phyloP scores from a whole-genome alignment of 2,797 vertebrate species.

The Chlorospingus flavigularis region DNA sequence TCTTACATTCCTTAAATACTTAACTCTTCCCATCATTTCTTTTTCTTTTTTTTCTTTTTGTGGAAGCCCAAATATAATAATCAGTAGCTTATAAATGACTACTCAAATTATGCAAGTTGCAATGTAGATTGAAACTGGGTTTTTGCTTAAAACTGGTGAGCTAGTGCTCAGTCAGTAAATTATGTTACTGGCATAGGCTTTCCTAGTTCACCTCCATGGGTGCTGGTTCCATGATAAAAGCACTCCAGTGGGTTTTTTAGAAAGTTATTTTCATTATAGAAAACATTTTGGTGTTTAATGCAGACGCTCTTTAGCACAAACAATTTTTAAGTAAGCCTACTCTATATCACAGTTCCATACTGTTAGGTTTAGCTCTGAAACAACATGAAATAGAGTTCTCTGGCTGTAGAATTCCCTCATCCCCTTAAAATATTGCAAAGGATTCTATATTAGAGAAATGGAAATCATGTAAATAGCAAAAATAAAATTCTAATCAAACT shows the following conservation, averaged over 20 bases:
- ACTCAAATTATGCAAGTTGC: background rate
- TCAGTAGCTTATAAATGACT: background rate
- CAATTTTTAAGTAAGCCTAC: background rate
- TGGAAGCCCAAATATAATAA: background rate
- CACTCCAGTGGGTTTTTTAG: background rate
- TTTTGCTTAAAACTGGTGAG: background rate
- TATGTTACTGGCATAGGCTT: background rate
- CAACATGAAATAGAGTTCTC: background rate
- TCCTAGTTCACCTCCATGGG: rapidly evolving
- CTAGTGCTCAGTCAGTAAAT: background rate
- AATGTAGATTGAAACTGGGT: background rate
- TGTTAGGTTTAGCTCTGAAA: background rate
- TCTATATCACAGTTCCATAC: background rate
- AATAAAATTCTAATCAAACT: background rate
- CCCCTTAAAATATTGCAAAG: background rate
- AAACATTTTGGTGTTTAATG: background rate
- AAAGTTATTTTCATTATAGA: background rate
- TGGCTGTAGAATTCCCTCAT: background rate
- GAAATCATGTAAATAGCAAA: background rate
- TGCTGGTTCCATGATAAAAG: background rate
- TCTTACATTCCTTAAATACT: background rate
- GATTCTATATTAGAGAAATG: background rate
- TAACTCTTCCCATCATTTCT: background rate
- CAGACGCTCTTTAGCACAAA: background rate
- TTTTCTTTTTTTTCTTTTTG: background rate